These are phyloP conservation scores for Mimachlamys varia DNA, from an alignment of 2,888 invertebrate species.

Conservation along the genomic window DNA sequence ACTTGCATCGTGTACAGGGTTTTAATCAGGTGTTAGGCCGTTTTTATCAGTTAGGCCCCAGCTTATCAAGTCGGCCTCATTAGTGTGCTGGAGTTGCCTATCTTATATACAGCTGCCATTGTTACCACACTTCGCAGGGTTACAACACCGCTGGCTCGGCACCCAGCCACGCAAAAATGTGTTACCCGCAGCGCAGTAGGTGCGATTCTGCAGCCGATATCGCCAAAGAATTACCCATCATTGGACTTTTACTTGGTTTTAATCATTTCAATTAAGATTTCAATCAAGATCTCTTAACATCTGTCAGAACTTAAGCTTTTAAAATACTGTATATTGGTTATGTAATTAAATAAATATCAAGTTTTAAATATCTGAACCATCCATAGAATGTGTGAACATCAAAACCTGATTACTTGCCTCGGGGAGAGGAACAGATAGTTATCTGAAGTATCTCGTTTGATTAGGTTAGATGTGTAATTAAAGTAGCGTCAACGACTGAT, in stretches of 20 bases:
- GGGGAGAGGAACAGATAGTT: not conserved
- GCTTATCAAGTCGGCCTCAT: not conserved
- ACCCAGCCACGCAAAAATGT: not conserved
- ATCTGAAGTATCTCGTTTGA: not conserved
- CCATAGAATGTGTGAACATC: not conserved
- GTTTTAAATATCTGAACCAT: not conserved
- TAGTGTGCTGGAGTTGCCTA: not conserved
- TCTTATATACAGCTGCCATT: constrained; percentile 26
- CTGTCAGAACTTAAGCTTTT: not conserved
- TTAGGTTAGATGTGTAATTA: not conserved
- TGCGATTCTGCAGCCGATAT: not conserved
- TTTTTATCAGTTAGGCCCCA: not conserved
- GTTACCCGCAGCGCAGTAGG: not conserved
- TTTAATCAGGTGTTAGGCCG: constrained; percentile 6
- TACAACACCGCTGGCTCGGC: not conserved
- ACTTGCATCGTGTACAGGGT: not conserved
- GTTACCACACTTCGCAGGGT: not conserved
- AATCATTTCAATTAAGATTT: constrained; percentile 25
- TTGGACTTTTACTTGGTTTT: not conserved
- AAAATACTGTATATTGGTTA: not conserved
- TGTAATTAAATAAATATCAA: not conserved
- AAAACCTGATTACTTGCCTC: not conserved
- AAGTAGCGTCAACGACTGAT: not conserved
- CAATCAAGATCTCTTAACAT: not conserved
- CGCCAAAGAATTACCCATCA: not conserved